These are phyloP conservation scores for Lycaena phlaeas DNA, from an alignment of 2,888 invertebrate genomes.

Conservation along the genomic window DNA sequence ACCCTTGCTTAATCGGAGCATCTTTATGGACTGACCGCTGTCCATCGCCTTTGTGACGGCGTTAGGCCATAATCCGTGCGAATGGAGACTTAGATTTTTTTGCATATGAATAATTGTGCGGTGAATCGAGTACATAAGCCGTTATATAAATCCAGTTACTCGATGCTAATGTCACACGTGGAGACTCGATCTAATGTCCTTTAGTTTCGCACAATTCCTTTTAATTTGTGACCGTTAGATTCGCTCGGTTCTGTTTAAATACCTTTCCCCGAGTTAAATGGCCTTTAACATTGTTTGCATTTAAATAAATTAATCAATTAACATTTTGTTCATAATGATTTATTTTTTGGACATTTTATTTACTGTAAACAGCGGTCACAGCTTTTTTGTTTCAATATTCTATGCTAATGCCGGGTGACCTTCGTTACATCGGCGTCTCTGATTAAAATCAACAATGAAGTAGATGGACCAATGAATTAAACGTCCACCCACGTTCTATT, in stretches of 20 bases:
- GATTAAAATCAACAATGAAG: too few relatives aligned
- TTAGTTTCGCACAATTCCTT: neutral
- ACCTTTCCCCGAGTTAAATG: neutral
- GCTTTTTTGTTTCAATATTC: neutral
- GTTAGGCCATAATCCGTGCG: conserved; percentile 66
- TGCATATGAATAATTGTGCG: conserved; percentile 49
- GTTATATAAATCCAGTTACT: conserved; percentile 16
- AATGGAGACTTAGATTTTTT: conserved; percentile 43
- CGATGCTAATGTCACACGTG: conserved; percentile 15
- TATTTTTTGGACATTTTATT: neutral
- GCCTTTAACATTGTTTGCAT: neutral
- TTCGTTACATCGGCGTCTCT: too few relatives aligned
- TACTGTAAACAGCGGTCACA: neutral
- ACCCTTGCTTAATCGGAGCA: conserved; percentile 55
- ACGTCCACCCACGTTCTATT: conserved; percentile 52
- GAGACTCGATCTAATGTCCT: conserved; percentile 9
- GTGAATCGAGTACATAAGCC: conserved; percentile 21
- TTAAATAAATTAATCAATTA: neutral
- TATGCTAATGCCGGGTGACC: too few relatives aligned
- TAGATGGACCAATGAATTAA: too few relatives aligned
- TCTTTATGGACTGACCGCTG: conserved; percentile 66
- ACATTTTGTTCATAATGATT: neutral
- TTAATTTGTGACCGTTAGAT: conserved; percentile 1
- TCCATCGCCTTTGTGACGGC: conserved; percentile 50
- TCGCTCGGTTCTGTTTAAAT: neutral